Evolutionary conservation across 1,140 invertebrate species (phyloP).

Genomic region (Octopus sinensis): DNA sequence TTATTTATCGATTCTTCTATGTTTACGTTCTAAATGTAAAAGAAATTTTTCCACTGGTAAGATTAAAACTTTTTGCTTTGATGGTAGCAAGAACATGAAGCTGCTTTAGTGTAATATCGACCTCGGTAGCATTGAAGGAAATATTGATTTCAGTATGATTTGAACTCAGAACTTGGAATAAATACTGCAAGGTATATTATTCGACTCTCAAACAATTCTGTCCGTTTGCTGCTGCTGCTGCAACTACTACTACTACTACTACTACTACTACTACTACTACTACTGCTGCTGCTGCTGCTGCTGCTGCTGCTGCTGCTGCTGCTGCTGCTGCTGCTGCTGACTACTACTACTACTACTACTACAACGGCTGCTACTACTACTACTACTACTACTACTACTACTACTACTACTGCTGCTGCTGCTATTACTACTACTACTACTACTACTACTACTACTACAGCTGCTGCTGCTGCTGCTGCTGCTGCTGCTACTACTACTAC

Average conservation of each 20-base stretch:
- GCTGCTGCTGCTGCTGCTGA: no score
- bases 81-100: no score
- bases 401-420: background rate
- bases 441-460: slow-evolving; percentile 2
- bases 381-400: background rate
- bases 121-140: background rate
- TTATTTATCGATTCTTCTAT: no score
- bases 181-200: no score
- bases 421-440: background rate
- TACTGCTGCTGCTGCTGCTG: slow-evolving; percentile 7
- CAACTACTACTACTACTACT: background rate
- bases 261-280: slow-evolving; percentile 12
- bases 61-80: no score
- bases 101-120: no score
- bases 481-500: background rate
- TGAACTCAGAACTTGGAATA: no score
- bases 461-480: slow-evolving; percentile 13
- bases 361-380: background rate
- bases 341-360: no score
- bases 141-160: no score
- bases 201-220: background rate
- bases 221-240: background rate
- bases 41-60: no score
- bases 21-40: no score
- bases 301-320: no score